Base-by-base conservation (phyloP, 1,140 invertebrate species). In the Drosophila nannoptera region DNA sequence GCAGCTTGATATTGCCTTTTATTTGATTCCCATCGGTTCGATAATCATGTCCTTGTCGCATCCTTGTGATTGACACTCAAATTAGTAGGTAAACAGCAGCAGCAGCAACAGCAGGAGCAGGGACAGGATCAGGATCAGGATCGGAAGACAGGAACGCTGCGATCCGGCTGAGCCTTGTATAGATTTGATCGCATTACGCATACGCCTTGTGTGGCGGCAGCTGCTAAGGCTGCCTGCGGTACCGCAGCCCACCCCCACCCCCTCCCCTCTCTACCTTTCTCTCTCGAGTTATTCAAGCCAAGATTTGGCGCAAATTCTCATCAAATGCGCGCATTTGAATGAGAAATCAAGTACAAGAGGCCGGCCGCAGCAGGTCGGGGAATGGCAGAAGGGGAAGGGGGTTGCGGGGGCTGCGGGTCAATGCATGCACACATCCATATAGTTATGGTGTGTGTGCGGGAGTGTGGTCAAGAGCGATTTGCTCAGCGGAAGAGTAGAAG, bases 21-120 rank as follows among this genome's bases (percentile, higher is more conserved):
- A 87, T 87, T 87, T 87, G 84, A 87, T 84, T 87, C 80, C 75
- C 84, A 87, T 87, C 84, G 84, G 87, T 87, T 87, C 84, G 84
- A 87, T 87, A 78, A 84, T 78, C 76, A 49, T 32, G 14, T n/a
- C 38, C 12, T 50, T 63, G 43, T 31, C 31, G 5, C 16, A 14
- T 35, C 56, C 33, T n/a, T n/a, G n/a, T n/a, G n/a, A n/a, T 36
- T 87, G 84, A 87, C 84, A 87, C 69, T 75, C 80, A n/a, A n/a
- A n/a, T n/a, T n/a, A n/a, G n/a, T n/a, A n/a, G n/a, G n/a, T n/a
- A n/a, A n/a, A n/a, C n/a, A n/a, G n/a, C n/a, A n/a, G n/a, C n/a
- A n/a, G n/a, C n/a, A n/a, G n/a, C n/a, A n/a, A n/a, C 80, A 87
- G 0, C 35, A 36, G 35, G 35, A n/a, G n/a, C n/a, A n/a, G n/a